A percentile compares a stretch with the other conserved stretches of the same genome.
phyloP scores from a whole-genome alignment of 2,113 vertebrate genomes.

The Indicator indicator region DNA sequence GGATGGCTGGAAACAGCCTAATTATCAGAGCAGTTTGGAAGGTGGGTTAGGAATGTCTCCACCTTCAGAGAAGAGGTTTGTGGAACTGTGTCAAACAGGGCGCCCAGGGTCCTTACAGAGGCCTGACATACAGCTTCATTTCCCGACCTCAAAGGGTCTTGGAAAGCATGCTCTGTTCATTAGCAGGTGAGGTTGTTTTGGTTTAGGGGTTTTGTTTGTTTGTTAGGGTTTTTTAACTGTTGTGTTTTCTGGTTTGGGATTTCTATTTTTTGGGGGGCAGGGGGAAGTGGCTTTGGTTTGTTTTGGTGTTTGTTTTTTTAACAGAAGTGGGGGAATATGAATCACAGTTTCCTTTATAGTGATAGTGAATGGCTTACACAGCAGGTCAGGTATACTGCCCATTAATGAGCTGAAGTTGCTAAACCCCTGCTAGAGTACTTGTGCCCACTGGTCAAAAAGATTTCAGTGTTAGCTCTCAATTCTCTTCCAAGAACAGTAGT shows the following conservation, averaged over 20 bases:
- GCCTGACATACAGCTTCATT: background rate
- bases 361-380: background rate
- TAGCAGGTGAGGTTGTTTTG: background rate
- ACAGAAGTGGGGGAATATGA: background rate
- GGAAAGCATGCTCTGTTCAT: background rate
- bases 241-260: background rate
- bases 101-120: background rate
- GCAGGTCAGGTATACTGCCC: background rate
- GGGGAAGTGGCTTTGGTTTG: background rate
- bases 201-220: background rate
- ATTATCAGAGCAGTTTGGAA: background rate
- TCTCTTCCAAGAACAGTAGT: background rate
- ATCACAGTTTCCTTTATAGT: background rate
- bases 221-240: background rate
- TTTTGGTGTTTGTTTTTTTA: background rate
- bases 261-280: too few species aligned
- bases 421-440: background rate
- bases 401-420: background rate
- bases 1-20: background rate
- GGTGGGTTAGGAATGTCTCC: background rate
- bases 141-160: background rate
- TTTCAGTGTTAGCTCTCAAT: background rate
- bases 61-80: background rate
- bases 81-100: background rate
- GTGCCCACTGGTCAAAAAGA: rapidly evolving